Base-by-base conservation (phyloP, 2,797 vertebrate genomes). In the Naso thynnoides region DNA sequence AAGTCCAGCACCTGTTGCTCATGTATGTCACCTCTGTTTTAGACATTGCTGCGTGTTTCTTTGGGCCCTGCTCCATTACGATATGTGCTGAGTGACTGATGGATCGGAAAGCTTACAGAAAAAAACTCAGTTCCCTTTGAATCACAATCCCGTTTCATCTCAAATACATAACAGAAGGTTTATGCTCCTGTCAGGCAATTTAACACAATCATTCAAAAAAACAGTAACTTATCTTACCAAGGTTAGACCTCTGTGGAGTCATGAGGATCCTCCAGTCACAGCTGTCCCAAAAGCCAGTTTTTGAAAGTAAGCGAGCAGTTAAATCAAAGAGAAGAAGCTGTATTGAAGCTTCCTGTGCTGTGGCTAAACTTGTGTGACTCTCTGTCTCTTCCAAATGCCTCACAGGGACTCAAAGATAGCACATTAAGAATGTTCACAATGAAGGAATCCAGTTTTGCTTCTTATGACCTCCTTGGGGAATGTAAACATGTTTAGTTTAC, bases 401-500 rank as follows among this genome's bases (percentile, higher is more conserved):
- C 41, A 26, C 58, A 83, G 81, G 39, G 44, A 33, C 60, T 76
- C n/a, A 3, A 8, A 3, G n/a, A 56, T 59, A 55, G 26, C 55
- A 48, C 44, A 79, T 76, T 71, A 61, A 72, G 81, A 82, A 48
- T 55, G 52, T 26, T 78, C 57, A 71, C 48, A 19, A 70, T 62
- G 70, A 77, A 90, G 64, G 84, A 91, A 91, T 89, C 81, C 44
- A 67, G 87, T 91, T 86, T 82, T 62, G 65, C 83, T 81, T 86
- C 86, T 87, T 71, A 53, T 90, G 85, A 83, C 57, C 57, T 77
- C 82, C 78, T 68, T 39, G 14, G 87, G 66, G 82, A 88, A 83
- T 53, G 61, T 79, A 56, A 86, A 82, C 41, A 70, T 1, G 64
- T 72, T 33, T 79, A 1, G 48, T 83, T 85, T 55, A 19, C 55